These are phyloP conservation scores for Melanotaenia parkinsoni DNA, from an alignment of 2,797 vertebrate genomes.

Conservation along the genomic window DNA sequence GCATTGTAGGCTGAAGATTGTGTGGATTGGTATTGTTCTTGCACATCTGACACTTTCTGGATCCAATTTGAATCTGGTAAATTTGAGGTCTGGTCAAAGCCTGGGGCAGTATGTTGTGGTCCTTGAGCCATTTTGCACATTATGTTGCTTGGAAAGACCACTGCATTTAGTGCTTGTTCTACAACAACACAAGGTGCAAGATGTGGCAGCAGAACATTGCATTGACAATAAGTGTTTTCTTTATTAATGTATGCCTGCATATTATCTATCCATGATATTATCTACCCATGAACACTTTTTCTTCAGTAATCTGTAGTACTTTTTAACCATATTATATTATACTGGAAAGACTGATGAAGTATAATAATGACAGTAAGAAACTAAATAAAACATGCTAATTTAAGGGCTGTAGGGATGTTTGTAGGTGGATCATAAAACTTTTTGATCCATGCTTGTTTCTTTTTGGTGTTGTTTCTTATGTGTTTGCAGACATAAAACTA, in stretches of 20 bases:
- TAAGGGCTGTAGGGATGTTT: not conserved
- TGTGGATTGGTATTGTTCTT: not conserved
- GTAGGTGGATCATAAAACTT: not conserved
- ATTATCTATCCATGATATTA: not conserved
- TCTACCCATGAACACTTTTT: not conserved
- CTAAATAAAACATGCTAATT: not conserved
- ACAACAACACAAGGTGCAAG: not conserved
- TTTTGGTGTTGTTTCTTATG: not conserved
- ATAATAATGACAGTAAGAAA: not conserved
- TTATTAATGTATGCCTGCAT: not conserved
- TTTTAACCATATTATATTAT: not conserved
- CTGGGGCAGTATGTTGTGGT: not conserved
- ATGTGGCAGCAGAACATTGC: not conserved
- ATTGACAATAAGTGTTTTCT: not conserved
- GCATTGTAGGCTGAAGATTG: not conserved
- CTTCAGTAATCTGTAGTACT: not conserved
- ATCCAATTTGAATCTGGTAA: not conserved
- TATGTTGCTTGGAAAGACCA: too few relatives aligned
- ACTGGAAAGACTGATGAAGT: not conserved
- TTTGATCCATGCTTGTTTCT: not conserved
- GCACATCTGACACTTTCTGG: not conserved
- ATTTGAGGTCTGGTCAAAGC: too few relatives aligned
- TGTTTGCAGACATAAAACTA: not conserved
- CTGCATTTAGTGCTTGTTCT: not conserved
- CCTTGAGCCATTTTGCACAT: not conserved